Conservation (phyloP, 2,888 invertebrate genomes). For the Caenorhabditis uteleia region DNA sequence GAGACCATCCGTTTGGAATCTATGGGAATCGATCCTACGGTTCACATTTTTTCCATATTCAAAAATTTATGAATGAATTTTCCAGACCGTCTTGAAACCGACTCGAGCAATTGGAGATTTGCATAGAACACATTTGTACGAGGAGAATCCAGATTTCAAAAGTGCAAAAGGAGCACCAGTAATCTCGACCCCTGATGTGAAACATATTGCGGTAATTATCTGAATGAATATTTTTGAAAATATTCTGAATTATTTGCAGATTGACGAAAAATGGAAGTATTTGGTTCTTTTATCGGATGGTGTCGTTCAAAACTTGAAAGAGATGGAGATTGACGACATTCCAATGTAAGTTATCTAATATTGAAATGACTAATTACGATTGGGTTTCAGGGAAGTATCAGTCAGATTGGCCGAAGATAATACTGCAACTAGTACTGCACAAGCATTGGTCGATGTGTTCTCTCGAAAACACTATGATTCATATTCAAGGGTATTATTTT, state of each 20-base stretch:
- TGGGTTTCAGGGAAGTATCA: constrained; percentile 30
- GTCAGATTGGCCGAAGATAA: constrained; percentile 22
- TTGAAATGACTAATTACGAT: not conserved
- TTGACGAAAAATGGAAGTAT: constrained; percentile 35
- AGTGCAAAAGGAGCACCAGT: constrained; percentile 39
- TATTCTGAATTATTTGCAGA: constrained; percentile 21
- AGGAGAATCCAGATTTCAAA: constrained; percentile 34
- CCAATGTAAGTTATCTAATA: constrained; percentile 19
- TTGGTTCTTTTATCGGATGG: constrained; percentile 44
- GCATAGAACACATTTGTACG: constrained; percentile 39
- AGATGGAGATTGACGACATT: constrained; percentile 37
- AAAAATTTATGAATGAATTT: not conserved
- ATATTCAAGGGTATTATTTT: constrained; percentile 28
- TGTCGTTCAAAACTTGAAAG: constrained; percentile 44
- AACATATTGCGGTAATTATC: constrained; percentile 21
- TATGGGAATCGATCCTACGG: constrained; percentile 13
- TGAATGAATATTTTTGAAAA: not conserved
- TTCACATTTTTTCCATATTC: not conserved
- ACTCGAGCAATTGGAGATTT: constrained; percentile 53
- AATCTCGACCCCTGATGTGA: constrained; percentile 31
- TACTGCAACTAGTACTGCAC: constrained; percentile 36
- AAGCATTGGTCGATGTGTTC: constrained; percentile 29
- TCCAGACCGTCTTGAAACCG: constrained; percentile 41
- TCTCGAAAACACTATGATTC: constrained; percentile 34
- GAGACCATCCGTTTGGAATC: constrained; percentile 11